Base-by-base conservation (phyloP, 2,888 invertebrate species). In the Yponomeuta sedellus region DNA sequence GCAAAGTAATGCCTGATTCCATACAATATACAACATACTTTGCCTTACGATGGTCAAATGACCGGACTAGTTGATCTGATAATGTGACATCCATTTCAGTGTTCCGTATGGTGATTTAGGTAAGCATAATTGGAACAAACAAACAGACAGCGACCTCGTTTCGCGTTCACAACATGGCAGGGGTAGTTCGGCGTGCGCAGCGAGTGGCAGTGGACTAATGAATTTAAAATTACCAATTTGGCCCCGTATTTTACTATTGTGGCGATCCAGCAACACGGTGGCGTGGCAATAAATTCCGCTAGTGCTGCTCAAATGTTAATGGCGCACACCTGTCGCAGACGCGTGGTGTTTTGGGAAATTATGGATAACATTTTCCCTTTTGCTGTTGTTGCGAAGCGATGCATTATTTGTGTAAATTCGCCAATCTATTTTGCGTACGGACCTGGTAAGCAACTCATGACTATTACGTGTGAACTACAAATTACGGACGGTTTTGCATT, bases 291-390 rank as follows among this genome's bases (percentile, higher is more conserved):
- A 80, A 79, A 78, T 80, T 74, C 73, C 39, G 70, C 66, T 69
- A 64, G 69, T 73, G 68, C 73, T 71, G 72, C 74, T 76, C 72
- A 71, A 72, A 72, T 70, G 75, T 74, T 78, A 79, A 76, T 77
- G 74, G 74, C 71, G 61, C 72, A 71, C 75, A 76, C 76, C 77
- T 77, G 75, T 74, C 74, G 74, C 71, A 67, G 68, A 67, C 69
- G 70, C 70, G 64, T 64, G 28, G 68, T 68, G 68, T 71, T 73
- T 73, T 68, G 65, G 67, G 67, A 71, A 74, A 70, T 71, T 70
- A 71, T 74, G 70, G 69, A 73, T 70, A 70, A 67, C 66, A 68
- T 67, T 71, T 68, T 67, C 66, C 61, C 67, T 64, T 65, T 56
- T 61, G 66, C 67, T 67, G 71, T 67, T 73, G 28, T 39, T 65